Percentiles rank a stretch among this genome's conserved stretches.
Conservation (phyloP, 2,888 invertebrate species). For the Drosophila prolongata region DNA sequence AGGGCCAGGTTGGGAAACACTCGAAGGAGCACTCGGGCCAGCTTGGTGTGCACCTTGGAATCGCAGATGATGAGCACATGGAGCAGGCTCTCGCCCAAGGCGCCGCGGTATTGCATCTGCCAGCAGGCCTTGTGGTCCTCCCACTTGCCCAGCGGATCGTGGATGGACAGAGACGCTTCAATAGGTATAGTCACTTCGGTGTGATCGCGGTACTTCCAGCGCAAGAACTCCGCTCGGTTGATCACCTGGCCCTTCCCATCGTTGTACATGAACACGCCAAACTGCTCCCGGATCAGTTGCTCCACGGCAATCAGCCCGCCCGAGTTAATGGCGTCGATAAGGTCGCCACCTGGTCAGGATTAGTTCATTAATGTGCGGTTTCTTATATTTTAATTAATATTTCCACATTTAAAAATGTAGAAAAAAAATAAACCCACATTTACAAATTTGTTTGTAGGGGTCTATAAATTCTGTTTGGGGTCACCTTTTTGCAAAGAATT, state of each 20-base stretch:
- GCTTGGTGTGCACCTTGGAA: constrained; percentile 89
- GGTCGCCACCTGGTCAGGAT: constrained; percentile 88
- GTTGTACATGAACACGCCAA: constrained; percentile 94
- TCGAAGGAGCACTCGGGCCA: constrained; percentile 95
- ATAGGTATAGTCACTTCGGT: constrained; percentile 94
- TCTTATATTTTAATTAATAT: not conserved
- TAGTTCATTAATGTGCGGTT: not conserved
- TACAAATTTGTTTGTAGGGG: too few species aligned
- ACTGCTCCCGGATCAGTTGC: constrained; percentile 93
- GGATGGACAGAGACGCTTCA: constrained; percentile 92
- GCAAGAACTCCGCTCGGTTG: constrained; percentile 93
- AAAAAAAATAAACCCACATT: too few species aligned
- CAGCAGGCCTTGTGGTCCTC: constrained; percentile 97
- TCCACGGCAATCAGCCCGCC: constrained; percentile 94
- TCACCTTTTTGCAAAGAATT: too few species aligned
- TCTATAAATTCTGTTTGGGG: too few species aligned
- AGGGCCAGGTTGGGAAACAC: constrained; percentile 95
- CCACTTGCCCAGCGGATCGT: constrained; percentile 95
- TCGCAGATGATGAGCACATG: constrained; percentile 98
- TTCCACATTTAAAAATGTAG: too few species aligned
- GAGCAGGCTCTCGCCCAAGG: constrained; percentile 96
- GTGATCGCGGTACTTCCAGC: constrained; percentile 95
- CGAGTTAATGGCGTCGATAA: constrained; percentile 93
- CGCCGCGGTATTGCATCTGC: constrained; percentile 98
- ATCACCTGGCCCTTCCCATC: constrained; percentile 93